Evolutionary conservation across 2,113 vertebrate genomes (phyloP), one percentile per base, ranked within the genome.

Genomic region (Syngnathus scovelli): DNA sequence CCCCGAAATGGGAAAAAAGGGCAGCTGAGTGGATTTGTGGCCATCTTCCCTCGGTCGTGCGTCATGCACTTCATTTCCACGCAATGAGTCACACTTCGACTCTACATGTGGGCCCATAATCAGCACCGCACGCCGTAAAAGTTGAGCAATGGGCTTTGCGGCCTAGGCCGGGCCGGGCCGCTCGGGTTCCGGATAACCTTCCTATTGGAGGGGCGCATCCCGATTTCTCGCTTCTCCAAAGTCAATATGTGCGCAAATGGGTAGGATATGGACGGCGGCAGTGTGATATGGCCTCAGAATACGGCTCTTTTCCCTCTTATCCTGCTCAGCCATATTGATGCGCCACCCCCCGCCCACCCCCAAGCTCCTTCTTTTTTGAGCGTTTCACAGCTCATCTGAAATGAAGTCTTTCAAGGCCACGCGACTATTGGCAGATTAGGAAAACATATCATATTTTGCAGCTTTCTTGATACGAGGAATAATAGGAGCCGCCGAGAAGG

Each of bases 291-390:
- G 82, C 72, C 66, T 77, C 46, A 74, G 80, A 86, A 88, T 89
- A 86, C 82, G 79, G 77, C 75, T 85, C 83, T 87, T 87, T 48
- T 88, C 86, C 27, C 79, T 88, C 87, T 89, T 84, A 89, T 88
- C 88, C 87, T 71, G 70, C 85, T 88, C 82, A 81, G 84, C 79
- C 86, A 87, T 84, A 90, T 88, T 89, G 85, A 88, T 88, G 86
- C 85, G 83, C 12, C 55, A 11, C 1, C 54, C 0, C 54, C 23
- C 1, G 23, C 12, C 27, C 27, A 5, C 23, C 23, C 10, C 54
- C 5, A 6, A 5, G 7, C 19, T 21, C 27, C 27, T 27, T 7
- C 21, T 13, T 62, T 62, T 87, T 77, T 84, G 75, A 89, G 86
- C 83, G 85, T 84, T 87, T 85, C 84, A 85, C 81, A 82, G 85